Evolutionary conservation across 2,888 invertebrate genomes (phyloP).

Genomic region (Ectemnius lituratus): DNA sequence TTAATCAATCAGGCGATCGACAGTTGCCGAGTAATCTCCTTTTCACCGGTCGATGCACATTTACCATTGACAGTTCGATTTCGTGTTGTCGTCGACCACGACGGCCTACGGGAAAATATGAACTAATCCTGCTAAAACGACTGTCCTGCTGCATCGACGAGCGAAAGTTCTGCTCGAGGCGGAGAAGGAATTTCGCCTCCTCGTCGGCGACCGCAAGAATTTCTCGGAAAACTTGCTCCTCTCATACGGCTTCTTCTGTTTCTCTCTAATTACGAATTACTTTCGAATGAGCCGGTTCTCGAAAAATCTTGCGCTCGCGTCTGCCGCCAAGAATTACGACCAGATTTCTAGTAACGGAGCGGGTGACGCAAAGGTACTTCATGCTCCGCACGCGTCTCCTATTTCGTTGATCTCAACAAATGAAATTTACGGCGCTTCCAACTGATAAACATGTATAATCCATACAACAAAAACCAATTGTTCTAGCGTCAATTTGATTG

Average conservation of each 20-base stretch:
- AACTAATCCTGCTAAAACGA: conserved; percentile 26
- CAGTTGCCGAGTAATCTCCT: conserved; percentile 13
- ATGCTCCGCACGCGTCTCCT: too few relatives aligned
- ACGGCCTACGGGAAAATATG: conserved; percentile 25
- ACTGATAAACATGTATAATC: too few relatives aligned
- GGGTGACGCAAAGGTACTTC: too few relatives aligned
- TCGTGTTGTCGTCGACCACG: conserved; percentile 7
- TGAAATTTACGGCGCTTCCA: too few relatives aligned
- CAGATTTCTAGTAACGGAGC: too few relatives aligned
- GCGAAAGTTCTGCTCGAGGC: conserved; percentile 12
- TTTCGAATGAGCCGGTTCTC: conserved; percentile 7
- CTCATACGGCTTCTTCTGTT: too few relatives aligned
- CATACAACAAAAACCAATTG: too few relatives aligned
- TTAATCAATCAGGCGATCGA: conserved; percentile 27
- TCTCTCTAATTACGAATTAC: too few relatives aligned
- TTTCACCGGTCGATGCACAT: conserved; percentile 23
- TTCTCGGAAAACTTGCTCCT: too few relatives aligned
- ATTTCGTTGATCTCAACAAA: too few relatives aligned
- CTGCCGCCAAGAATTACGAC: background rate
- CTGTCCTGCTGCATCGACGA: conserved; percentile 23
- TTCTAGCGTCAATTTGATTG: too few relatives aligned
- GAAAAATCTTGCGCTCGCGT: conserved; percentile 6
- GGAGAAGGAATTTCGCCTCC: conserved; percentile 23
- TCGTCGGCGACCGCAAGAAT: background rate
- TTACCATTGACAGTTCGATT: conserved; percentile 11